phyloP scores from a whole-genome alignment of 2,113 vertebrate species.

The Clupea harengus region DNA sequence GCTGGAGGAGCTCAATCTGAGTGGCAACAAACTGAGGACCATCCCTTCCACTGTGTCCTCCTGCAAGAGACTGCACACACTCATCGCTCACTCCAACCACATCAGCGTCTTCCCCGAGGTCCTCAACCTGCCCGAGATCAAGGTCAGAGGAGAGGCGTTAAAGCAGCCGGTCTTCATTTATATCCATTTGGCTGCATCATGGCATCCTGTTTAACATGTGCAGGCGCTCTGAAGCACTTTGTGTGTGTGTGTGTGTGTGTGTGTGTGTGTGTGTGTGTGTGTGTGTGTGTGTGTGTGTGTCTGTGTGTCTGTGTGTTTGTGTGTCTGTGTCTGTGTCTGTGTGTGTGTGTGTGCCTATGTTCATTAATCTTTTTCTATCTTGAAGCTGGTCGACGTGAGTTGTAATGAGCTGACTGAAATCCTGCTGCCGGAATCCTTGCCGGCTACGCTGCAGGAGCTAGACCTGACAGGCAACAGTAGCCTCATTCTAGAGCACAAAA shows the following conservation, averaged over 20 bases:
- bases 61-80: conserved; percentile 90
- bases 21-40: conserved; percentile 91
- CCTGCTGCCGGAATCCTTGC: conserved; percentile 84
- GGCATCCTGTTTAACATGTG: neutral
- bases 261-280: conserved; percentile 20
- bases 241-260: neutral
- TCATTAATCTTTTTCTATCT: conserved; percentile 25
- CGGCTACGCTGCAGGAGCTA: conserved; percentile 85
- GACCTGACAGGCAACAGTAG: conserved; percentile 91
- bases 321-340: conserved; percentile 2
- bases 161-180: neutral
- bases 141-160: conserved; percentile 72
- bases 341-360: neutral
- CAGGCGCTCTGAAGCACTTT: neutral
- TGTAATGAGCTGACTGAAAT: conserved; percentile 95
- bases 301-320: neutral
- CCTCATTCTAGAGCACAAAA: conserved; percentile 90
- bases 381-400: conserved; percentile 90
- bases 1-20: conserved; percentile 92
- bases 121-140: conserved; percentile 88
- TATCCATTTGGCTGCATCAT: neutral
- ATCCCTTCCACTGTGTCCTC: conserved; percentile 93
- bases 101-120: conserved; percentile 94
- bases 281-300: conserved; percentile 14
- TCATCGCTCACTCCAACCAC: conserved; percentile 90